Evolutionary conservation across 2,888 invertebrate species (phyloP), one percentile per base, ranked within the genome.

Genomic region (Nemotelus pantherinus): DNA sequence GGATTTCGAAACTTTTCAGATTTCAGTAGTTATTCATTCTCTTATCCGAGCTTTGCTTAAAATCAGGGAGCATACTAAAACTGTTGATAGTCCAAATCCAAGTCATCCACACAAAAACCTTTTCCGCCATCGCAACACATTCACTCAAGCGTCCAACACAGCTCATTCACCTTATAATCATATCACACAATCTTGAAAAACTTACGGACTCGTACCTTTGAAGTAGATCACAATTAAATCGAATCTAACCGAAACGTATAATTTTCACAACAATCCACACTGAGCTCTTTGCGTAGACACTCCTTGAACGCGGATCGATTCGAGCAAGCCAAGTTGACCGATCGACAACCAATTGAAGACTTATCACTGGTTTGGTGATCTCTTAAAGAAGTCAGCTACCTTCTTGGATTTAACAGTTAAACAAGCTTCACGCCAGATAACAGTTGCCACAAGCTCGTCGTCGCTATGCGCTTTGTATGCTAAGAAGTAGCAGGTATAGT

Each of bases 361-460:
- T 76, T 76, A 68, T 67, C 67, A 65, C 58, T 55, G 41, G 58
- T 44, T 68, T 76, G 39, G 67, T 45, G 67, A 76, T 68, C 68
- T 68, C 67, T 76, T 68, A 67, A 76, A 76, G 58, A 76, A 76
- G 76, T 76, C 65, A 76, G 65, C 76, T 76, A 67, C 67, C 67
- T 76, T 76, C 67, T 76, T 76, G 65, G 68, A 76, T 67, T 67
- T 76, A 67, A 76, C 76, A 55, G 76, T 76, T 76, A 76, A 76
- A 43, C 74, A 41, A 48, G 60, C 60, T 48, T 48, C 74, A 63
- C 50, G 63, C 70, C 70, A 70, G 70, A 74, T 60, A 74, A 74
- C 74, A 74, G 74, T 74, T 74, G 60, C 48, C 55, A 39, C 50
- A 70, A 70, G 53, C 53, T 70, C 65, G 45, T 70, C 50, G 53